Evolutionary conservation across 2,888 invertebrate genomes (phyloP), one percentile per base, ranked within the genome.

Genomic region (Cosmopolites sordidus): DNA sequence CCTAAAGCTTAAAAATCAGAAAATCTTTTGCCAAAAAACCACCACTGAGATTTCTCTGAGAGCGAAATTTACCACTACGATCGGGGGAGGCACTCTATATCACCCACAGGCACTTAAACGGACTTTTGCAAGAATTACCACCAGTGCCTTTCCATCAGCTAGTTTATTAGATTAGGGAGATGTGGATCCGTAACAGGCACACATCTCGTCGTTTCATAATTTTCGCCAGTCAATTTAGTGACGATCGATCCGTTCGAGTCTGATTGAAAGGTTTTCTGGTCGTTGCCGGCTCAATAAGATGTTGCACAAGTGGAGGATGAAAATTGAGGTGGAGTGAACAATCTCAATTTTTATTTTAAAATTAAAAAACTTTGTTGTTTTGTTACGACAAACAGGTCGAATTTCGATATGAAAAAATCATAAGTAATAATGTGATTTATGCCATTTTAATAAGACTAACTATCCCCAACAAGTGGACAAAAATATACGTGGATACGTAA

Each of bases 41-140:
- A 18, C 37, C 17, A 18, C 48, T 17, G 33, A 48, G 48, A 48
- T 53, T 44, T 44, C 44, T 38, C 16, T 8, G 22, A 53, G 48
- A 53, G 44, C 48, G 48, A 43, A 48, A 53, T 44, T 41, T 41
- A 33, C 43, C 48, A 44, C 43, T 38, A 38, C 27, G 46, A 18
- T 22, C 38, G 37, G 38, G 37, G 38, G 43, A 47, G 48, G 53
- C 53, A 48, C 53, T 53, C 40, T 41, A 41, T 40, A 53, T 53
- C 33, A 48, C 48, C 53, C 48, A 53, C 53, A 53, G 53, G 53
- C 53, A 53, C 53, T 53, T 53, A 53, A 18, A 29, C 29, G 43
- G 49, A 49, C 43, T 49, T 49, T 49, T 43, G 42, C 43, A 43
- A 42, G 49, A 54, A 48, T 54, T 54, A 49, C 54, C 48, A 54